Conservation (phyloP, 2,888 invertebrate species). For the Tanaodytes sp. region DNA sequence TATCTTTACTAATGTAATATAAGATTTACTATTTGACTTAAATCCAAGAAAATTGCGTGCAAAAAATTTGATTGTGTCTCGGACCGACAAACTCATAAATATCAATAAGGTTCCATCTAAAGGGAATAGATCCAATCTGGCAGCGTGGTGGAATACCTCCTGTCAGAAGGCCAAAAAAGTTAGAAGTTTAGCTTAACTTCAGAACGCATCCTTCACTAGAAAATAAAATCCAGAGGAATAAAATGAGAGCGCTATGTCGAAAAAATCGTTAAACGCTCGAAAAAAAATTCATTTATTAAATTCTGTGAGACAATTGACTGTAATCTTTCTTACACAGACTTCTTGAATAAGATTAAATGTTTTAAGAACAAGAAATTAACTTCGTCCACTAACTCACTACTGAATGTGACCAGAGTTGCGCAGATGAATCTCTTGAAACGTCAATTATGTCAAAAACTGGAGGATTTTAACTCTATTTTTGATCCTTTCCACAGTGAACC, state of each 20-base stretch:
- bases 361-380: no score
- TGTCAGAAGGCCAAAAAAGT: constrained; percentile 16
- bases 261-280: constrained; percentile 1
- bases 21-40: background rate
- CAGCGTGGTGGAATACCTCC: constrained; percentile 31
- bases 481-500: no score
- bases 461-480: no score
- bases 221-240: constrained; percentile 31
- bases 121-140: no score
- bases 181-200: constrained; percentile 12
- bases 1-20: background rate
- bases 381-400: no score
- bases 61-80: no score
- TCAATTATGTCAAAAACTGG: no score
- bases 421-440: background rate
- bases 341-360: no score
- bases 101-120: no score
- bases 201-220: background rate
- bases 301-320: no score
- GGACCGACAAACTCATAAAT: no score
- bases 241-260: constrained; percentile 14
- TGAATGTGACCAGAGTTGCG: background rate
- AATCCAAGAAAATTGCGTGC: background rate
- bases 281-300: background rate
- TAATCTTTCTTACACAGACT: no score